Base-by-base conservation (phyloP, 2,113 vertebrate genomes). In the Marmota monax region DNA sequence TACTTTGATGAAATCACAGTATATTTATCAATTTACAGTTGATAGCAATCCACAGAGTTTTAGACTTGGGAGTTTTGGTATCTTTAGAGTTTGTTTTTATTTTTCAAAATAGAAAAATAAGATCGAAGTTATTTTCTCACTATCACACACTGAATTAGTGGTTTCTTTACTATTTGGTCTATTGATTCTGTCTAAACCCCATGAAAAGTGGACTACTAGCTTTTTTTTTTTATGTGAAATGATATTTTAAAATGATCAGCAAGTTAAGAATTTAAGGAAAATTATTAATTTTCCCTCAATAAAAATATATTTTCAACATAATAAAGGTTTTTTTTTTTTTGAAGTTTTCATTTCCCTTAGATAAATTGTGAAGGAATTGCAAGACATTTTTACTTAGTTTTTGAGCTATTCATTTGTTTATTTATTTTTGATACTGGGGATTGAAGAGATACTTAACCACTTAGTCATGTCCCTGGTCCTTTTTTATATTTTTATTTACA, bases 21-120 rank as follows among this genome's bases (percentile, higher is more conserved):
- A 29, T 73, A 74, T 80, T 94, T 16, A 56, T 90, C 22, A 56
- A 1, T 45, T 84, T 78, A 67, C 3, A 39, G 22, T 37, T 45
- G 58, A 32, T 25, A 89, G 32, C 53, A 53, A 84, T n/a, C 91
- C 42, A 61, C 32, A 78, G 16, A 87, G 17, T 90, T 93, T 87
- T 78, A 76, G 27, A 20, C 3, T 70, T 95, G 48, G 29, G 42
- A 84, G 4, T 77, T 94, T 95, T 88, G 29, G 6, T 45, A 48
- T 39, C 29, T 90, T 96, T 45, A 85, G 23, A 90, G 65, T 91
- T 88, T 5, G n/a, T 87, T 17, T 90, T 37, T 10, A 51, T 88
- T 91, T 96, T 86, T 22, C 5, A 29, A 91, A 88, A 84, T 29
- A 56, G 32, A 94, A 91, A 92, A 78, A 85, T 78, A 20, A 92